Conservation (phyloP, 2,113 vertebrate genomes). For the Sitta europaea region DNA sequence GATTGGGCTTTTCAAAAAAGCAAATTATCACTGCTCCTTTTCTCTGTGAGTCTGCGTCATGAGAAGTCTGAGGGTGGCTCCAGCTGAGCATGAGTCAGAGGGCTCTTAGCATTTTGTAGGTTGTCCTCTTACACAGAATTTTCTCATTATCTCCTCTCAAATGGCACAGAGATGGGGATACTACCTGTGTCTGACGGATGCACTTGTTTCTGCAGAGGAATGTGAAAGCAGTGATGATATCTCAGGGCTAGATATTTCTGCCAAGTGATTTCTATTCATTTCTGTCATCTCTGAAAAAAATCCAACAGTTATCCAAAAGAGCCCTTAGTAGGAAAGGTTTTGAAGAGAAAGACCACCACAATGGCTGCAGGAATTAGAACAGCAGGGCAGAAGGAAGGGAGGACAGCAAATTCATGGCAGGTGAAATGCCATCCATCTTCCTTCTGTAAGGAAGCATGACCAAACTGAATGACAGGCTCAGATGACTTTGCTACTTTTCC, state of each 20-base stretch:
- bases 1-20: not conserved
- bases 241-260: not conserved
- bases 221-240: not conserved
- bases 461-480: not conserved
- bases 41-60: accelerated
- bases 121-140: not conserved
- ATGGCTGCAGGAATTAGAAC: not conserved
- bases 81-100: not conserved
- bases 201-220: not conserved
- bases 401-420: not conserved
- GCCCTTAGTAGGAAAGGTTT: not conserved
- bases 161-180: not conserved
- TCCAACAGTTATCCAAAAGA: not conserved
- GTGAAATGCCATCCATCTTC: not conserved
- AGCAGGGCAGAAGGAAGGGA: not conserved
- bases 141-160: not conserved
- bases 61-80: not conserved
- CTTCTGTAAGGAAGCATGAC: not conserved
- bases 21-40: not conserved
- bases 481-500: not conserved
- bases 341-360: not conserved
- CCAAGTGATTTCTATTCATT: not conserved
- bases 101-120: not conserved
- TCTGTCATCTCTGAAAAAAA: not conserved
- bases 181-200: not conserved